These are phyloP conservation scores for Hippocampus mohnikei DNA, from an alignment of 2,113 vertebrate genomes.

Conservation along the genomic window DNA sequence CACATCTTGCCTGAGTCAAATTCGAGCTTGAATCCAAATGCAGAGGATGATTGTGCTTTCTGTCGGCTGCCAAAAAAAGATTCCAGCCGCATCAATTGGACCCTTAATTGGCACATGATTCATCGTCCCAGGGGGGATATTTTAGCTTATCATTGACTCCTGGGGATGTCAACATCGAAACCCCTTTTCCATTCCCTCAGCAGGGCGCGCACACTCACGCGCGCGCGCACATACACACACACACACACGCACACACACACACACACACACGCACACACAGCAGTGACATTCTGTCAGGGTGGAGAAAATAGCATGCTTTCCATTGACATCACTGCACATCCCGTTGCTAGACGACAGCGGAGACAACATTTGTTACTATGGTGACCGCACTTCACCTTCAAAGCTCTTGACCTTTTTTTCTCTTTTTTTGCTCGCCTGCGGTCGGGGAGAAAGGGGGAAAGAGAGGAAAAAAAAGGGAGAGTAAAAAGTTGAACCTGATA, in stretches of 20 bases:
- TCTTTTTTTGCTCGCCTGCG: constrained; percentile 15
- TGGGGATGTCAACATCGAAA: constrained; percentile 27
- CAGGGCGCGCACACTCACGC: constrained; percentile 2
- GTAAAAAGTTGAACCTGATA: neutral
- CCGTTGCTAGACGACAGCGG: constrained; percentile 75
- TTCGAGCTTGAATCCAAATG: constrained; percentile 31
- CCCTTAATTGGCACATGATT: constrained; percentile 50
- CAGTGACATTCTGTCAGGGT: constrained; percentile 63
- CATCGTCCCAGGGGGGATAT: constrained; percentile 34
- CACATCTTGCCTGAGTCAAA: constrained; percentile 1
- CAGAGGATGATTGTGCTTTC: constrained; percentile 7
- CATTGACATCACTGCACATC: constrained; percentile 78
- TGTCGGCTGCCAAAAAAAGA: constrained; percentile 4
- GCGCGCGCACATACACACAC: constrained; percentile 19
- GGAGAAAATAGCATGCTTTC: constrained; percentile 61
- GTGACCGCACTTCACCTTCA: constrained; percentile 78
- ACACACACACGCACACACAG: constrained; percentile 24
- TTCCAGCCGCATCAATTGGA: constrained; percentile 25
- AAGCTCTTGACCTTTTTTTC: constrained; percentile 63
- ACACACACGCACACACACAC: constrained; percentile 26
- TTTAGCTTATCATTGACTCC: constrained; percentile 38
- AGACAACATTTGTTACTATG: constrained; percentile 83
- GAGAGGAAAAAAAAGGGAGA: neutral
- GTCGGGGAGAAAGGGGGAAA: constrained; percentile 13
- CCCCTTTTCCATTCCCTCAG: constrained; percentile 28